These are phyloP conservation scores for Sternarchorhynchus goeldii DNA, from an alignment of 2,797 vertebrate genomes.

Conservation along the genomic window DNA sequence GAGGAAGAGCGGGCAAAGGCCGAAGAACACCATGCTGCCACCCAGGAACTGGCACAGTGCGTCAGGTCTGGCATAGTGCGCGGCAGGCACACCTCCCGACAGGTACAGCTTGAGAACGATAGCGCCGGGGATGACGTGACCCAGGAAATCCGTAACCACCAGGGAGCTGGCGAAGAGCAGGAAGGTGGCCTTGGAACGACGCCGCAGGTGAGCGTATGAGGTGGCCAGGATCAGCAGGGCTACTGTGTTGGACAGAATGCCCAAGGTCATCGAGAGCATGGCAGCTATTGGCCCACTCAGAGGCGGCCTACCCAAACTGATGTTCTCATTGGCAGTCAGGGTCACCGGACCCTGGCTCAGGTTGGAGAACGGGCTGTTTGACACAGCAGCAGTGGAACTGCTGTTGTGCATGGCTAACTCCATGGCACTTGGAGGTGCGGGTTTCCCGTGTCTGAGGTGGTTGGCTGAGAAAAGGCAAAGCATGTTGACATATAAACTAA, in stretches of 20 bases:
- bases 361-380: conserved; percentile 53
- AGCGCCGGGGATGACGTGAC: conserved; percentile 84
- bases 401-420: conserved; percentile 68
- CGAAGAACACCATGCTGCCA: conserved; percentile 90
- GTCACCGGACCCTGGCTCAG: conserved; percentile 57
- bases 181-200: conserved; percentile 86
- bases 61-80: conserved; percentile 64
- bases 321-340: conserved; percentile 59
- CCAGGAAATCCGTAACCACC: conserved; percentile 83
- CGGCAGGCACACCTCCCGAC: conserved; percentile 51
- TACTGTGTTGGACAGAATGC: conserved; percentile 84
- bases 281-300: conserved; percentile 69
- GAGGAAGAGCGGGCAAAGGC: conserved; percentile 87
- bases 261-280: conserved; percentile 83
- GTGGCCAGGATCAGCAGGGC: conserved; percentile 83
- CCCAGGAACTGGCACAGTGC: conserved; percentile 84
- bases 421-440: conserved; percentile 44
- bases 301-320: conserved; percentile 50
- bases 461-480: conserved; percentile 51
- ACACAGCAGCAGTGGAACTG: conserved; percentile 59
- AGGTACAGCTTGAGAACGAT: conserved; percentile 83
- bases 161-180: conserved; percentile 84
- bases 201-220: conserved; percentile 76
- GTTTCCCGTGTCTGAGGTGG: conserved; percentile 44
- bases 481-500: background rate